Base-by-base conservation (phyloP, 2,797 vertebrate species). In the Leucoraja ocellata region DNA sequence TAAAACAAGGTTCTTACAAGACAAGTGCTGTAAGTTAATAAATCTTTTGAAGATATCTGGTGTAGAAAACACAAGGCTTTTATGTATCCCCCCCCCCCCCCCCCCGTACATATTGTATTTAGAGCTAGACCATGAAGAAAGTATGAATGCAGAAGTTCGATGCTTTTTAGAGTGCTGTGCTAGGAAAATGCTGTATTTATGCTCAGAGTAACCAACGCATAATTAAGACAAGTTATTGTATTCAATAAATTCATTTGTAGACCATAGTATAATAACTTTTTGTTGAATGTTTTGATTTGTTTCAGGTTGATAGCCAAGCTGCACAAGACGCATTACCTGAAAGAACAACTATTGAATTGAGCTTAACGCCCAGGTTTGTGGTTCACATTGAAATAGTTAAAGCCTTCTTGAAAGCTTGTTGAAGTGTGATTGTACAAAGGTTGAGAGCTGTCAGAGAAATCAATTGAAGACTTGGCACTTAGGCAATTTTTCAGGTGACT, bases 241-340 rank as follows among this genome's bases (percentile, higher is more conserved):
- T 88, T 36, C 65, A 88, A 9, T 32, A 88, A 32, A 6, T 88
- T 65, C 6, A 63, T 61, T 86, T 14, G 58, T 32, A 86, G 28
- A 63, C 58, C 4, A 86, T 14, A 16, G 7, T 28, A 28, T 28
- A 32, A 88, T 14, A 16, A 65, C 3, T 32, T 88, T 46, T n/a
- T 63, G 61, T 88, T 77, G 94, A 94, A 94, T 1, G 8, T 93
- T 32, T 93, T 95, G 1, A 95, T 94, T 25, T 93, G 79, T 95
- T 95, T 81, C 93, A 99, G 98, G 97, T 98, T 86, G 97, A 97
- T 7, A 93, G 96, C 94, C 97, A 97, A 93, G 95, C 96, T 1
- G 96, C 97, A 2, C 98, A 99, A 93, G 97, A 98, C 93, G 95
- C 97, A 94, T 95, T 98, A 94, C 98, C 97, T 5, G 96, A 81